Conservation (phyloP, 2,113 vertebrate genomes). For the Hypomesus transpacificus region DNA sequence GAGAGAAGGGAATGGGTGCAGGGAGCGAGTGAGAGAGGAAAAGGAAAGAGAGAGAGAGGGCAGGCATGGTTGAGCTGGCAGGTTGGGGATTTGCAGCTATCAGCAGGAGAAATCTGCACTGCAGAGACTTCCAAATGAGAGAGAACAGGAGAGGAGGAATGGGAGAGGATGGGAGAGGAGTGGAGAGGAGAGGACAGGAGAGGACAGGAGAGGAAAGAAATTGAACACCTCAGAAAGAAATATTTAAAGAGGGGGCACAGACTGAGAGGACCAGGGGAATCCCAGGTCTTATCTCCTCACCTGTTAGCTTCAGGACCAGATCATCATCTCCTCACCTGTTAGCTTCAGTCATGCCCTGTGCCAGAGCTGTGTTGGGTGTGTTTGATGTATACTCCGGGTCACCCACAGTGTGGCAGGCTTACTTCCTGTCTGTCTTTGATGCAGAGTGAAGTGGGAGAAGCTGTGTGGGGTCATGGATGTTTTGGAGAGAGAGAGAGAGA, state of each 20-base stretch:
- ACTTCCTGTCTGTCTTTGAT: no score
- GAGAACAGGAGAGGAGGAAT: slow-evolving; percentile 31
- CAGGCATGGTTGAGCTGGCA: slow-evolving; percentile 33
- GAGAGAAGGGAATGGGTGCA: slow-evolving; percentile 9
- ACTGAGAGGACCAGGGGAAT: no score
- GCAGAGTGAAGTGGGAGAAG: neutral
- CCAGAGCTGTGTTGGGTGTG: no score
- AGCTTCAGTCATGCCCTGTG: no score
- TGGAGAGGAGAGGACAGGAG: no score
- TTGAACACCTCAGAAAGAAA: neutral
- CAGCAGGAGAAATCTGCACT: slow-evolving; percentile 73
- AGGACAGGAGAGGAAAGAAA: neutral
- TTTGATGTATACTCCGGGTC: no score
- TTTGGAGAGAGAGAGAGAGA: neutral
- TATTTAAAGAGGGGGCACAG: neutral
- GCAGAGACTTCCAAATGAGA: slow-evolving; percentile 60
- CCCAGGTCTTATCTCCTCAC: neutral
- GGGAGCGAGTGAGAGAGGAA: slow-evolving; percentile 15
- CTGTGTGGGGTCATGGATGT: no score
- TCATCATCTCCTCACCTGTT: no score
- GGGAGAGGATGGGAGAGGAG: neutral
- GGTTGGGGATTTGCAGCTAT: slow-evolving; percentile 65
- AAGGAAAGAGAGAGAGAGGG: neutral
- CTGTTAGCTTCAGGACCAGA: no score
- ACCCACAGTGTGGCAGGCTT: no score